Conservation (phyloP, 2,113 vertebrate genomes). For the Callipepla californica region DNA sequence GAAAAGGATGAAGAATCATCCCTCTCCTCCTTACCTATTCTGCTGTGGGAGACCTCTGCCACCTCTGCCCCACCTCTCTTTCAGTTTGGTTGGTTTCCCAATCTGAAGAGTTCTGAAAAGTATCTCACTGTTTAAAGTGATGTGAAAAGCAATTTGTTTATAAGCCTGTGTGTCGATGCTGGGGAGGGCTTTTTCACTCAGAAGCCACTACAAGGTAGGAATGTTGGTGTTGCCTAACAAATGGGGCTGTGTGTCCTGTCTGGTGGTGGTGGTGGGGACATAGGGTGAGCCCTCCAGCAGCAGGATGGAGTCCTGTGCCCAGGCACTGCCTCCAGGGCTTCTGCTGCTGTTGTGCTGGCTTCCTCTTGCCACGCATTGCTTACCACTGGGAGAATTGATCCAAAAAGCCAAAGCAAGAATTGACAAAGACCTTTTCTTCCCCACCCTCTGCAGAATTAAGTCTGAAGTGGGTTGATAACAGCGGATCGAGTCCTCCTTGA, state of each 20-base stretch:
- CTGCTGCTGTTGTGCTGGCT: background rate
- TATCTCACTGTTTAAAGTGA: conserved; percentile 33
- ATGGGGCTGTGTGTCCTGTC: background rate
- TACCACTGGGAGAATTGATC: conserved; percentile 66
- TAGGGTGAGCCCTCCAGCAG: background rate
- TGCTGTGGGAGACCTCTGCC: background rate
- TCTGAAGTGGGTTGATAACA: conserved; percentile 68
- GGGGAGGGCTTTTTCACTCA: background rate
- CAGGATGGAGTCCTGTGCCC: background rate
- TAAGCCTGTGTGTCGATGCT: background rate
- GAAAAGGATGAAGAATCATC: conserved; percentile 4
- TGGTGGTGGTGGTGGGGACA: background rate
- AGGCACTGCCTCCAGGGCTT: conserved; percentile 33
- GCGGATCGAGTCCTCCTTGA: conserved; percentile 67
- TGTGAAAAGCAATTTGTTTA: conserved; percentile 6
- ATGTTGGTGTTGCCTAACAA: background rate
- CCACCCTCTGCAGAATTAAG: conserved; percentile 63
- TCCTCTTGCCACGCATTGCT: background rate
- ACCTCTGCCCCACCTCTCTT: background rate
- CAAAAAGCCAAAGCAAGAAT: conserved; percentile 64
- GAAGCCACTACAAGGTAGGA: background rate
- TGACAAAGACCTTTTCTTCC: conserved; percentile 72
- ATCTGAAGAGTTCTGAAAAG: conserved; percentile 30
- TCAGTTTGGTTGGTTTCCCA: conserved; percentile 2
- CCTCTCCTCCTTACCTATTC: background rate